These are phyloP conservation scores for Cetoscarus ocellatus DNA, from an alignment of 2,797 vertebrate species.

Conservation along the genomic window DNA sequence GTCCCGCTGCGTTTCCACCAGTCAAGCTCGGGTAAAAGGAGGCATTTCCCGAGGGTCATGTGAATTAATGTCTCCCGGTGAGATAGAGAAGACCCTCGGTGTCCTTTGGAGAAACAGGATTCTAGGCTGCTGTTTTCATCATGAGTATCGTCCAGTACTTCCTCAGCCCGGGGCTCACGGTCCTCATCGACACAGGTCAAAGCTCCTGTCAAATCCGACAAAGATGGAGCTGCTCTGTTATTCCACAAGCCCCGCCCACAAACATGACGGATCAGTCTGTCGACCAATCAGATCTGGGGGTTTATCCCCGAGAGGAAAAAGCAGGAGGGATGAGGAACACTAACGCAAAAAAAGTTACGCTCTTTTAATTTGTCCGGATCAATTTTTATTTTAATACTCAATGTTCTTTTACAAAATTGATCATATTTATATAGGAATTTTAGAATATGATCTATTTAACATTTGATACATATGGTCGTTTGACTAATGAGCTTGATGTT, in stretches of 20 bases:
- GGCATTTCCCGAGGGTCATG: slow-evolving; percentile 58
- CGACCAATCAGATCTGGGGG: slow-evolving; percentile 69
- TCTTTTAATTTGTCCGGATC: too few relatives aligned
- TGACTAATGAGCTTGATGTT: too few relatives aligned
- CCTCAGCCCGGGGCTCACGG: slow-evolving; percentile 48
- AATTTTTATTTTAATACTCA: too few relatives aligned
- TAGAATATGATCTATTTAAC: too few relatives aligned
- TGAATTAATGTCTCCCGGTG: slow-evolving; percentile 32
- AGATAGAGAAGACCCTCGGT: slow-evolving; percentile 13
- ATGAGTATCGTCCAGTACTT: slow-evolving; percentile 48
- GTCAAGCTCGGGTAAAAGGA: slow-evolving; percentile 57
- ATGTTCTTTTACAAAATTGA: too few relatives aligned
- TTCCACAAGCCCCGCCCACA: slow-evolving; percentile 73
- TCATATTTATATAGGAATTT: too few relatives aligned
- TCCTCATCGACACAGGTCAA: slow-evolving; percentile 80
- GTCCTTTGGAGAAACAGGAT: slow-evolving; percentile 35
- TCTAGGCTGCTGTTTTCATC: slow-evolving; percentile 58
- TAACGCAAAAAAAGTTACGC: slow-evolving; percentile 10
- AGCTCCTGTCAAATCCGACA: slow-evolving; percentile 84
- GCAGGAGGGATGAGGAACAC: slow-evolving; percentile 13
- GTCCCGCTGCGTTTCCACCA: slow-evolving; percentile 68
- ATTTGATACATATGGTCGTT: too few relatives aligned
- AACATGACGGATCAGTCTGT: slow-evolving; percentile 47
- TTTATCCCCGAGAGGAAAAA: neutral
- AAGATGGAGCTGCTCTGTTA: slow-evolving; percentile 83